Evolutionary conservation across 2,888 invertebrate species (phyloP).

Genomic region (Pediacus dermestoides): DNA sequence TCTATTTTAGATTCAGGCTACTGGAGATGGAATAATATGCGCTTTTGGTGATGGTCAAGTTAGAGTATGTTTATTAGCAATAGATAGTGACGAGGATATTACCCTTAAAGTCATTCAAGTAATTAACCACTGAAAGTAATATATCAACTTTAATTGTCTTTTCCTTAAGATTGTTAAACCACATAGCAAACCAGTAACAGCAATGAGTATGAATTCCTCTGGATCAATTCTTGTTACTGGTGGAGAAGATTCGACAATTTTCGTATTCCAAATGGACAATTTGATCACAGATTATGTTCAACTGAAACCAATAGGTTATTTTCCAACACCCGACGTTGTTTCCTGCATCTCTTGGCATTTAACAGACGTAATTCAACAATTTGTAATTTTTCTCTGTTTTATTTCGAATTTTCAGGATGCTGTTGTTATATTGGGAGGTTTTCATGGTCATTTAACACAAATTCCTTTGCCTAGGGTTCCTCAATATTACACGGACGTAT

Average conservation of each 20-base stretch:
- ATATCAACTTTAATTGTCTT: slow-evolving; percentile 18
- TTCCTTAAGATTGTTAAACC: slow-evolving; percentile 59
- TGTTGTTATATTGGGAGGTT: slow-evolving; percentile 55
- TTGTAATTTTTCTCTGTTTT: slow-evolving; percentile 10
- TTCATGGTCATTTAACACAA: slow-evolving; percentile 56
- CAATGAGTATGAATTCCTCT: slow-evolving; percentile 58
- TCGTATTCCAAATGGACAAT: slow-evolving; percentile 56
- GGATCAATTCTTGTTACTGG: slow-evolving; percentile 63
- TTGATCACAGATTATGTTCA: slow-evolving; percentile 40
- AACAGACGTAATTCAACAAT: slow-evolving; percentile 19
- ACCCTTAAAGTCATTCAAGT: slow-evolving; percentile 22
- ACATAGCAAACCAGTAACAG: slow-evolving; percentile 61
- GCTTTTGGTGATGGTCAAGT: slow-evolving; percentile 72
- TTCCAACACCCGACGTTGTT: slow-evolving; percentile 60
- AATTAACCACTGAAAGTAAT: slow-evolving; percentile 3
- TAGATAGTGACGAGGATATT: slow-evolving; percentile 12
- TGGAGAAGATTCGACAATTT: slow-evolving; percentile 66
- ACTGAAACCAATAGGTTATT: slow-evolving; percentile 65
- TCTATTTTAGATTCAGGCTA: slow-evolving; percentile 55
- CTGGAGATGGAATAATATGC: slow-evolving; percentile 63
- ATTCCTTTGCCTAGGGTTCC: slow-evolving; percentile 50
- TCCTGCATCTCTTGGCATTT: slow-evolving; percentile 63
- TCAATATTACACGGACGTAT: slow-evolving; percentile 49
- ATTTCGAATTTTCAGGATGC: slow-evolving; percentile 39
- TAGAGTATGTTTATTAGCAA: slow-evolving; percentile 45